phyloP scores from a whole-genome alignment of 2,113 vertebrate genomes.

The Sylvietta virens region DNA sequence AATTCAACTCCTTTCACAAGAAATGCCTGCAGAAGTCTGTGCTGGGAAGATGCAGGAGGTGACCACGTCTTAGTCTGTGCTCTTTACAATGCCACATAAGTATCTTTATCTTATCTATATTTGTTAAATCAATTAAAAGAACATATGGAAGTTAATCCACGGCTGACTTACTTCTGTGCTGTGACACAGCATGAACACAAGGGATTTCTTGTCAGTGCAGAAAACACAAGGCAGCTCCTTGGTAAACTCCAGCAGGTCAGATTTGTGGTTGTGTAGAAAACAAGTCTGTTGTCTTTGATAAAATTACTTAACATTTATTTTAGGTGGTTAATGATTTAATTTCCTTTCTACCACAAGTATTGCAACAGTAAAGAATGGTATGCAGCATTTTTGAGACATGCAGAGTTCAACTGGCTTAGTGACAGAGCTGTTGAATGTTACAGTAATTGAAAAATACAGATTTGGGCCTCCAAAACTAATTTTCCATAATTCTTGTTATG shows the following conservation, averaged over 20 bases:
- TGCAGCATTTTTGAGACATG: not conserved
- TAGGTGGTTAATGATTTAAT: not conserved
- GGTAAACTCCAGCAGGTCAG: not conserved
- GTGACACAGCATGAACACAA: not conserved
- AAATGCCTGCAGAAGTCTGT: not conserved
- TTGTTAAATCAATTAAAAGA: constrained; percentile 32
- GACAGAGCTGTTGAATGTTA: not conserved
- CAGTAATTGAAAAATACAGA: not conserved
- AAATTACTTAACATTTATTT: constrained; percentile 22
- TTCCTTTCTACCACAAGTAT: not conserved
- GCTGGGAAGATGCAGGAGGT: not conserved
- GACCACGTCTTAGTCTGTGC: not conserved
- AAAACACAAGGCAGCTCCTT: not conserved
- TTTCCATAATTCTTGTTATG: not conserved
- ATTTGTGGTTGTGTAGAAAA: not conserved
- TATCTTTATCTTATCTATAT: constrained; percentile 34
- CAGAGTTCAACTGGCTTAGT: not conserved
- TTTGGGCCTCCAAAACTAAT: not conserved
- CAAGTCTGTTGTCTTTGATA: not conserved
- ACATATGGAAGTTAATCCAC: constrained; percentile 59
- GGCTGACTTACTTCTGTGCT: constrained; percentile 33
- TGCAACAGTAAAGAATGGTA: not conserved
- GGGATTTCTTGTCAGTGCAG: not conserved
- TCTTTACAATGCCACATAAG: not conserved
- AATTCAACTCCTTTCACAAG: not conserved